These are phyloP conservation scores for Sardina pilchardus DNA, from an alignment of 2,113 vertebrate genomes.

Conservation along the genomic window DNA sequence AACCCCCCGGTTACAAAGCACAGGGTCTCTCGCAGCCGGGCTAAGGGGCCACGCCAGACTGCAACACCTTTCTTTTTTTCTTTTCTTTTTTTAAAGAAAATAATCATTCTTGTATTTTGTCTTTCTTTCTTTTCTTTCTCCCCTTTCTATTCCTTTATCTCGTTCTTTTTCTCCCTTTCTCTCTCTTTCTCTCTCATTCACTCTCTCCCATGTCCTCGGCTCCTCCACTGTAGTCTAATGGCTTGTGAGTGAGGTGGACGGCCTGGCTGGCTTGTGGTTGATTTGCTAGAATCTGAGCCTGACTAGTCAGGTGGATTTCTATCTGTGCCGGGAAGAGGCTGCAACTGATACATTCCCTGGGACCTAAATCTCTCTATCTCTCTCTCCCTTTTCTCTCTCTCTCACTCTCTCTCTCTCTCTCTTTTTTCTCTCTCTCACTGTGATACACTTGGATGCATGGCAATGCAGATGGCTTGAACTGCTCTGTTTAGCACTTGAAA, in stretches of 20 bases:
- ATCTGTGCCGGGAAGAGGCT: conserved; percentile 24
- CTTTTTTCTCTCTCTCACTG: conserved; percentile 11
- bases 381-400: conserved; percentile 7
- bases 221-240: conserved; percentile 18
- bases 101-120: not conserved
- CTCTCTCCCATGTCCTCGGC: not conserved
- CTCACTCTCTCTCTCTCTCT: not conserved
- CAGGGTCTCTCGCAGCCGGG: conserved; percentile 31
- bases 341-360: conserved; percentile 32
- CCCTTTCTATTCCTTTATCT: not conserved
- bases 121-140: not conserved
- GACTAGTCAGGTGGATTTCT: conserved; percentile 22
- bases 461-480: conserved; percentile 31
- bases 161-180: not conserved
- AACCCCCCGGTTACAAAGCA: conserved; percentile 38
- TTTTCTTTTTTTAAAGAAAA: not conserved
- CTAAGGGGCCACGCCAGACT: conserved; percentile 14
- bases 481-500: conserved; percentile 29
- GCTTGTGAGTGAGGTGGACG: not conserved
- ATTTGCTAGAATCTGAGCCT: conserved; percentile 26
- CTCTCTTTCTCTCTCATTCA: not conserved
- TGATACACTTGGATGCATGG: conserved; percentile 16
- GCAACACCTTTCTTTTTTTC: not conserved
- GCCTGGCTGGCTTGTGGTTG: conserved; percentile 31
- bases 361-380: conserved; percentile 27